Conservation (phyloP, 2,888 invertebrate species). For the Craniophora ligustri region DNA sequence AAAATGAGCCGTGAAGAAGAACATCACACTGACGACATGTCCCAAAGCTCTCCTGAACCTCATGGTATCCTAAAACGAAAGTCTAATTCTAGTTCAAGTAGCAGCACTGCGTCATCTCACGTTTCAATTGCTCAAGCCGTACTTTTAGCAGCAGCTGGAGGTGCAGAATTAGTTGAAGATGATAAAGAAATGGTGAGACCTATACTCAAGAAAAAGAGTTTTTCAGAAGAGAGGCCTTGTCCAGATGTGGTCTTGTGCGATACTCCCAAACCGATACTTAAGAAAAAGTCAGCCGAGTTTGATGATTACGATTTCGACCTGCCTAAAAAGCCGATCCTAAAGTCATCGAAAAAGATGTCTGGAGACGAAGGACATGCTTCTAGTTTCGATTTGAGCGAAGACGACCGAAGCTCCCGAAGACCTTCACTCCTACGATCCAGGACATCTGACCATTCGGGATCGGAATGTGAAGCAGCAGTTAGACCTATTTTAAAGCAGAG, state of each 20-base stretch:
- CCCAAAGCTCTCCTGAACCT: slow-evolving; percentile 90
- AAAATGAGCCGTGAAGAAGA: slow-evolving; percentile 91
- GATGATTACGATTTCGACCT: slow-evolving; percentile 92
- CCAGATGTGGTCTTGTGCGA: slow-evolving; percentile 81
- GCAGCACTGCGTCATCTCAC: slow-evolving; percentile 90
- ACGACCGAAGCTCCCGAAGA: slow-evolving; percentile 87
- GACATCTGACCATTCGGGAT: slow-evolving; percentile 86
- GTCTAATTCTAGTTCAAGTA: slow-evolving; percentile 91
- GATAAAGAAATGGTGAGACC: slow-evolving; percentile 91
- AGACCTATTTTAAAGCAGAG: slow-evolving; percentile 91
- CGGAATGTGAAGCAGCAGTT: slow-evolving; percentile 88
- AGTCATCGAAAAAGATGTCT: slow-evolving; percentile 91
- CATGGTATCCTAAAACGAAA: slow-evolving; percentile 94
- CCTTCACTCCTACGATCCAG: slow-evolving; percentile 88
- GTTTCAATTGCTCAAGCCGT: slow-evolving; percentile 92
- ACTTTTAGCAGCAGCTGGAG: slow-evolving; percentile 90
- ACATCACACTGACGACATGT: slow-evolving; percentile 89
- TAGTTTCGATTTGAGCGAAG: slow-evolving; percentile 88
- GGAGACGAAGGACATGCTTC: slow-evolving; percentile 89
- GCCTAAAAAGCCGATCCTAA: slow-evolving; percentile 93
- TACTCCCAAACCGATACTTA: slow-evolving; percentile 93
- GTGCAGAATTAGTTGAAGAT: slow-evolving; percentile 86
- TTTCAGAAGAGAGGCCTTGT: slow-evolving; percentile 90
- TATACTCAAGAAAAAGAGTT: slow-evolving; percentile 95
- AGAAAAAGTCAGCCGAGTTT: slow-evolving; percentile 95